Evolutionary conservation across 2,888 invertebrate species (phyloP).

Genomic region (Nomada hirtipes): DNA sequence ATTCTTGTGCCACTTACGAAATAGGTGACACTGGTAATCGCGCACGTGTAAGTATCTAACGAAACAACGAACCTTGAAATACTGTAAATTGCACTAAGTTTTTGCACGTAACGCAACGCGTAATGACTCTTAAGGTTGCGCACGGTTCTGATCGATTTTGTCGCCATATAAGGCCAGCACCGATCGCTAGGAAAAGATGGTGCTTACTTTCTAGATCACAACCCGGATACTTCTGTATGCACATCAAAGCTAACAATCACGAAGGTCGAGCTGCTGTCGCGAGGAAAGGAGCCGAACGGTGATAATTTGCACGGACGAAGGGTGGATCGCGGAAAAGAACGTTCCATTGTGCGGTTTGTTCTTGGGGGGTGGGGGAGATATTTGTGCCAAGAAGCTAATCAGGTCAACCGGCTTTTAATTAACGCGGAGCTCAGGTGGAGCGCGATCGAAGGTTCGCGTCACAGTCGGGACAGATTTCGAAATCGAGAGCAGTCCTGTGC

Average conservation of each 20-base stretch:
- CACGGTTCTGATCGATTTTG: conserved; percentile 30
- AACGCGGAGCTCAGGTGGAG: conserved; percentile 29
- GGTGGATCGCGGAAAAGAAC: conserved; percentile 28
- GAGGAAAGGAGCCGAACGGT: neutral
- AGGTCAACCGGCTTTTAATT: conserved; percentile 60
- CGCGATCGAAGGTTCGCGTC: conserved; percentile 38
- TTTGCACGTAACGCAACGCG: neutral
- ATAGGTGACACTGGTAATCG: neutral
- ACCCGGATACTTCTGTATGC: neutral
- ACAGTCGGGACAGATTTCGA: conserved; percentile 14
- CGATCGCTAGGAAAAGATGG: conserved; percentile 34
- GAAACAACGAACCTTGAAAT: neutral
- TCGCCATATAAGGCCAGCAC: conserved; percentile 29
- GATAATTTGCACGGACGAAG: neutral
- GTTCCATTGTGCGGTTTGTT: conserved; percentile 24
- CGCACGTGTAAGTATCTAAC: neutral
- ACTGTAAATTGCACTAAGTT: neutral
- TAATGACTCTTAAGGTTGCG: conserved; percentile 41
- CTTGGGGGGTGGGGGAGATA: conserved; percentile 11
- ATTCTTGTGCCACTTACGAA: neutral
- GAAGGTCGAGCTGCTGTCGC: no score
- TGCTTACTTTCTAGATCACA: conserved; percentile 33
- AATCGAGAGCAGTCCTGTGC: conserved; percentile 1
- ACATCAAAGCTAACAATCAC: no score
- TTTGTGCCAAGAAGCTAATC: conserved; percentile 50